These are phyloP conservation scores for Halcyon smyrnensis DNA, from an alignment of 2,797 vertebrate genomes.

Conservation along the genomic window DNA sequence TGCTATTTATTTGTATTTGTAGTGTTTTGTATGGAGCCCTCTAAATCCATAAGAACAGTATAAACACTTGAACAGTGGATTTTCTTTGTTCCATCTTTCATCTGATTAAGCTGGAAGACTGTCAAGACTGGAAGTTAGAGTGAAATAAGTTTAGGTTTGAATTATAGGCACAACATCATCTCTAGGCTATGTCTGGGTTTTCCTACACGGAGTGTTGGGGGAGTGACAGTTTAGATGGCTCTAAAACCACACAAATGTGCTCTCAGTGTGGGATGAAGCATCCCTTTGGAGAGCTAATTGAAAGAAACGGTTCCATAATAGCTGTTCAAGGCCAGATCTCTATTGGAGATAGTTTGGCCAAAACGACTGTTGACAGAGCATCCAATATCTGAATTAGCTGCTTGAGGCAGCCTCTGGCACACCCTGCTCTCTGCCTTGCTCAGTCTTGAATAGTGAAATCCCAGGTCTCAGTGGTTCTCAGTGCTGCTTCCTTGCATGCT, in stretches of 20 bases:
- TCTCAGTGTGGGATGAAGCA: not conserved
- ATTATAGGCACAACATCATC: not conserved
- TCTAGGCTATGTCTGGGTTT: not conserved
- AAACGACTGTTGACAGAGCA: conserved; percentile 29
- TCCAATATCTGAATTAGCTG: not conserved
- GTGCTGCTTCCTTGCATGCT: not conserved
- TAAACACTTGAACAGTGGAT: not conserved
- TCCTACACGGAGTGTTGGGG: not conserved
- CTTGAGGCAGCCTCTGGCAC: not conserved
- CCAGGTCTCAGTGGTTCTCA: fast-evolving
- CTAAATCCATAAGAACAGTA: not conserved
- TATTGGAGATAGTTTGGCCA: not conserved
- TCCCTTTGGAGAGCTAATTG: conserved; percentile 44
- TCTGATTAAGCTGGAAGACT: not conserved
- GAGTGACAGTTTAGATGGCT: not conserved
- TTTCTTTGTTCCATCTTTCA: not conserved
- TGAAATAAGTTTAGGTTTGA: not conserved
- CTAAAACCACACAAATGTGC: not conserved
- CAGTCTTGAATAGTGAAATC: fast-evolving
- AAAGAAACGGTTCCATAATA: not conserved
- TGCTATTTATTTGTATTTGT: not conserved
- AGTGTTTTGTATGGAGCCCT: not conserved
- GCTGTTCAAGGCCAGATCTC: conserved; percentile 20
- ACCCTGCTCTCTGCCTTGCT: not conserved
- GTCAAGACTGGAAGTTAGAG: not conserved